Evolutionary conservation across 2,113 vertebrate species (phyloP).

Genomic region (Calonectris borealis): DNA sequence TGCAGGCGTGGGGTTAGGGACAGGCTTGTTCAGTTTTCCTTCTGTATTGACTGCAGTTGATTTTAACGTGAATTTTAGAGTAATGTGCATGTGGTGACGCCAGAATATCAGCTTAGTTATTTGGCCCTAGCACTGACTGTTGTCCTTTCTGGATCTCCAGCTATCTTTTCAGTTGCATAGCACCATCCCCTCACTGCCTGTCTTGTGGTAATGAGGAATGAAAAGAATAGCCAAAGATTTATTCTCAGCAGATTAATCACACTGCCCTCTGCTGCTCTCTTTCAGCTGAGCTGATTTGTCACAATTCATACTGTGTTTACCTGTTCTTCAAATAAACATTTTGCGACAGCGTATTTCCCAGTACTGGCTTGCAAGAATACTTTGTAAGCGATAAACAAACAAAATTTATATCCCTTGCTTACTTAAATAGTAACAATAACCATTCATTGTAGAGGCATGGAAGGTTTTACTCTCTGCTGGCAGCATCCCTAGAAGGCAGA

Average conservation of each 20-base stretch:
- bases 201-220: not conserved
- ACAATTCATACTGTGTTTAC: not conserved
- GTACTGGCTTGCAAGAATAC: not conserved
- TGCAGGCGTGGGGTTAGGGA: not conserved
- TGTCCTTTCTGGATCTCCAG: not conserved
- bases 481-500: not conserved
- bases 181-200: not conserved
- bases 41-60: not conserved
- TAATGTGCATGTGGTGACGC: not conserved
- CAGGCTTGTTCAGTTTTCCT: not conserved
- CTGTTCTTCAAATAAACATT: not conserved
- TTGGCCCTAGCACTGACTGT: not conserved
- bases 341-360: not conserved
- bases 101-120: not conserved
- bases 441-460: not conserved
- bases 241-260: slow-evolving; percentile 6
- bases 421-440: not conserved
- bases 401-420: not conserved
- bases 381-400: not conserved
- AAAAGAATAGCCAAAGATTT: not conserved
- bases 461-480: not conserved
- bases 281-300: not conserved
- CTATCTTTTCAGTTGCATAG: not conserved
- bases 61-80: not conserved
- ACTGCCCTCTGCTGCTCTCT: slow-evolving; percentile 31